Evolutionary conservation across 2,888 invertebrate species (phyloP).

Genomic region (Dasysyrphus tricinctus): DNA sequence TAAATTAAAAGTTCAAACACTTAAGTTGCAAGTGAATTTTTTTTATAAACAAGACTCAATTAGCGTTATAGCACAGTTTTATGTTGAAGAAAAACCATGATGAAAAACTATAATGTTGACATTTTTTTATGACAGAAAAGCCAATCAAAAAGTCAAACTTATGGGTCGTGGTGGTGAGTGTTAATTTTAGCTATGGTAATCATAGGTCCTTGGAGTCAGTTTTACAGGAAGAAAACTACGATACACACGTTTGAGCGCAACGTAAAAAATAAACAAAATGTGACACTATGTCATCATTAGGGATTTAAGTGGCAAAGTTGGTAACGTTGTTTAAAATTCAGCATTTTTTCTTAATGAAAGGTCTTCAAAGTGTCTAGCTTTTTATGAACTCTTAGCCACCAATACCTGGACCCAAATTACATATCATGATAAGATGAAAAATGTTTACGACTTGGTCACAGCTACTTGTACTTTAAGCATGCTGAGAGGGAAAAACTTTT

Average conservation of each 20-base stretch:
- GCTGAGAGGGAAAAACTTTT: too few relatives aligned
- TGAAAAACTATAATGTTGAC: background rate
- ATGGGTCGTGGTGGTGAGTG: background rate
- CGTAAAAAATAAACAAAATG: background rate
- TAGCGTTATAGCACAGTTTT: background rate
- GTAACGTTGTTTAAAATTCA: background rate
- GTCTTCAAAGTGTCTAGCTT: too few relatives aligned
- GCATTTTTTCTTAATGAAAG: too few relatives aligned
- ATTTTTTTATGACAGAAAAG: background rate
- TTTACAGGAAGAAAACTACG: background rate
- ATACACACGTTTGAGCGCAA: background rate
- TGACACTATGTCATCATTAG: background rate
- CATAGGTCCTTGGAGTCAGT: background rate
- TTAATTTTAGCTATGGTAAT: background rate
- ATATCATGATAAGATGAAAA: too few relatives aligned
- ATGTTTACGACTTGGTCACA: too few relatives aligned
- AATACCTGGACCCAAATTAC: too few relatives aligned
- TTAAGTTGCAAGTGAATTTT: background rate
- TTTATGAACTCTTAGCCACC: too few relatives aligned
- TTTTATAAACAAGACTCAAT: background rate
- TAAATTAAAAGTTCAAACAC: background rate
- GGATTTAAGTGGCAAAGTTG: background rate
- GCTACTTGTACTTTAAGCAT: too few relatives aligned
- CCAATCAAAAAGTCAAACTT: background rate
- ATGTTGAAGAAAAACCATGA: background rate